Evolutionary conservation across 2,888 invertebrate species (phyloP), one percentile per base, ranked within the genome.

Genomic region (Tetropium fuscum): DNA sequence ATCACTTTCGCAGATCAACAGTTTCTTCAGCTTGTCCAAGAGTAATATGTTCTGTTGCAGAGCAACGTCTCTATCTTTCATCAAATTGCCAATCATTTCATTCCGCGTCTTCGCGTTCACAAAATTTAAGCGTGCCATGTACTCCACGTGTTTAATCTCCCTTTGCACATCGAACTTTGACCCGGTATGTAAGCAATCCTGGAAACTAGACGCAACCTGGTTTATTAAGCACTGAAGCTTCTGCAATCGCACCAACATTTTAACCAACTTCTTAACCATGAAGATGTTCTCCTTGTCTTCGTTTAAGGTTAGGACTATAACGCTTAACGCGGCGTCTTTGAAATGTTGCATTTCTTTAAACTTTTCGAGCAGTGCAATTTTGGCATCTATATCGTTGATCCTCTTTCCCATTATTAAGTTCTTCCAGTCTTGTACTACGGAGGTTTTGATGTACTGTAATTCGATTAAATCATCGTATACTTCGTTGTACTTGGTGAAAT

Each of bases 81-180:
- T 80, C 54, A 86, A 81, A 61, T 84, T 84, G 49, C 83, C 82
- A n/a, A 86, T 78, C 10, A 87, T 83, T 58, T 85, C 85, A 76
- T 84, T 84, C 3, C 84, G 83, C 8, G 84, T 85, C 71, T 85
- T 85, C 53, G 85, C 85, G 71, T 85, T 84, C 41, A 85, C 84
- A 0, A 87, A 86, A 68, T 86, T 84, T 57, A 87, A 84, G 1
- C 84, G 84, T 6, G 74, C 63, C 6, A 80, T 61, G 32, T 65
- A 73, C 40, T 80, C 74, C 1, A 86, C 84, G 72, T 85, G 84
- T 25, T 83, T 82, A 66, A 85, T 85, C 76, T 86, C 86, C 1
- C 84, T 83, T 63, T 84, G 63, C 10, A 83, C 82, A 62, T 84
- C 83, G 19, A 83, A 76, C 7, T 82, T 78, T 45, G 82, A 82